Conservation (phyloP, 2,113 vertebrate species). For the Cyphomyrus discorhynchus region DNA sequence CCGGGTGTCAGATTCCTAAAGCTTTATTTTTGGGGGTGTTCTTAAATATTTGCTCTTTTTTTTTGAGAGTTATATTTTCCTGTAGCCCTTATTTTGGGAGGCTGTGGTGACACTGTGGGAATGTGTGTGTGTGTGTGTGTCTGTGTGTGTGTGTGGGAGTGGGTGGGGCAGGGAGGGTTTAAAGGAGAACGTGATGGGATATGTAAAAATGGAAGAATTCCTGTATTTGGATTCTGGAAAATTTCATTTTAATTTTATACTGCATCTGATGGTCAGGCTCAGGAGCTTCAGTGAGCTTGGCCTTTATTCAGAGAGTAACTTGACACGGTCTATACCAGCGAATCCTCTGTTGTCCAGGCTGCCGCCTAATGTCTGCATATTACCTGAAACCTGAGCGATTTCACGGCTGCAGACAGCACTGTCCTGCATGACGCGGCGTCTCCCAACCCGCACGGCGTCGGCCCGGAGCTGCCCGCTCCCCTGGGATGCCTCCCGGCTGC, state of each 20-base stretch:
- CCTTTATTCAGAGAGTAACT: not conserved
- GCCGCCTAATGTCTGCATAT: not conserved
- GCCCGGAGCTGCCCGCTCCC: not conserved
- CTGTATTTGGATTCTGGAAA: not conserved
- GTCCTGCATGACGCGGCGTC: not conserved
- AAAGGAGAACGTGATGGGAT: not conserved
- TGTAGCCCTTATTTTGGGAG: not conserved
- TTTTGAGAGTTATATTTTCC: not conserved
- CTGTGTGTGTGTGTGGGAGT: not conserved
- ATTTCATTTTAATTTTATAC: not conserved
- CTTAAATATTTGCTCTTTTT: not conserved
- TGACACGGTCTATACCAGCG: not conserved
- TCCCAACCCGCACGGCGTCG: not conserved
- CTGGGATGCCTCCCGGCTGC: not conserved
- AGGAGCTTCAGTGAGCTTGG: not conserved
- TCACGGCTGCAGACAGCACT: not conserved
- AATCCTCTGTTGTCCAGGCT: not conserved
- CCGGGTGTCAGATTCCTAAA: not conserved
- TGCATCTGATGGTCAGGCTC: not conserved
- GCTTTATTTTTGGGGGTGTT: slow-evolving; percentile 3
- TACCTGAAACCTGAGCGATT: not conserved
- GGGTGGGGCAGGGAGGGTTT: no score
- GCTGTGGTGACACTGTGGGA: not conserved
- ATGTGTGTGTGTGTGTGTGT: not conserved
- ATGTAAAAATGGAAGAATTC: not conserved